Conservation (phyloP, 2,113 vertebrate species). For the Callorhinus ursinus region DNA sequence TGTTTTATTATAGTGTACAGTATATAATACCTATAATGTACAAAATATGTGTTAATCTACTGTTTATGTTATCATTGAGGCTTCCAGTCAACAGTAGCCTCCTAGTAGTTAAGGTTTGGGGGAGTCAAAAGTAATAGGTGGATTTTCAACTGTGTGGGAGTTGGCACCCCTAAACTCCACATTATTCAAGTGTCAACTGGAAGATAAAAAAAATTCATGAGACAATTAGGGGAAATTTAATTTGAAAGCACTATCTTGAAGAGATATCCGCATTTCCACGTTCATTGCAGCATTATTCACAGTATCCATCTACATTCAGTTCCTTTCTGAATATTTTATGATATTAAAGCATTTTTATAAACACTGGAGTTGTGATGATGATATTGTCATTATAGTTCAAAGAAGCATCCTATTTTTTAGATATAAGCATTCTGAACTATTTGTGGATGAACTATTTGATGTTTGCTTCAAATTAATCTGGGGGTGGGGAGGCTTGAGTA, state of each 20-base stretch:
- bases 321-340: constrained; percentile 10
- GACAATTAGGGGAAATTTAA: constrained; percentile 1
- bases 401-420: not conserved
- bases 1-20: not conserved
- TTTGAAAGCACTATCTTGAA: not conserved
- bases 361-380: not conserved
- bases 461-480: constrained; percentile 46
- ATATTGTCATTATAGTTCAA: constrained; percentile 24
- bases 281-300: not conserved
- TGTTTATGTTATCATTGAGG: not conserved
- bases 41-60: not conserved
- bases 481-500: not conserved
- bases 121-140: not conserved
- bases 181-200: not conserved
- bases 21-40: not conserved
- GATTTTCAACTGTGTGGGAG: not conserved
- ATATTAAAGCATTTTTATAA: not conserved
- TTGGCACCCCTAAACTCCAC: not conserved
- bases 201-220: not conserved
- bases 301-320: not conserved
- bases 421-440: not conserved
- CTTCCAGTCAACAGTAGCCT: not conserved
- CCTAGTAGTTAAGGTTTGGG: not conserved
- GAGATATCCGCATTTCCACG: not conserved
- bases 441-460: constrained; percentile 31